phyloP scores from a whole-genome alignment of 2,888 invertebrate genomes.

The Euspilapteryx auroguttella region DNA sequence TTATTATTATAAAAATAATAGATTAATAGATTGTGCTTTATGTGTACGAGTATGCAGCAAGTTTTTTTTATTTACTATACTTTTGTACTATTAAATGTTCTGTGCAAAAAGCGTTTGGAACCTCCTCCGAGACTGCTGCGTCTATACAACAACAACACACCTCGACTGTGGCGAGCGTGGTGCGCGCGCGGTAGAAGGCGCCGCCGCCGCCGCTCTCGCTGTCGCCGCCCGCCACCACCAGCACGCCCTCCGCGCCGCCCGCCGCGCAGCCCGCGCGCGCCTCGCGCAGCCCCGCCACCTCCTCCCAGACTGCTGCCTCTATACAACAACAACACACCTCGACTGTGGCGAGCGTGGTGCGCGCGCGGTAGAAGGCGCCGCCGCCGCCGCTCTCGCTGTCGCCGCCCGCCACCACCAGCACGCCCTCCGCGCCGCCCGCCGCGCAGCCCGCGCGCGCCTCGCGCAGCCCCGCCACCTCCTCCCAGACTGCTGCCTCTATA shows the following conservation, averaged over 20 bases:
- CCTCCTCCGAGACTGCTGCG: too few species aligned
- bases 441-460: conserved; percentile 81
- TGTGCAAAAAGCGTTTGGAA: too few species aligned
- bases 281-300: conserved; percentile 69
- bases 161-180: too few species aligned
- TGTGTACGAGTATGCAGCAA: too few species aligned
- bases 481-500: conserved; percentile 77
- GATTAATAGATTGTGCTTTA: too few species aligned
- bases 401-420: conserved; percentile 83
- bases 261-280: conserved; percentile 84
- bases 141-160: too few species aligned
- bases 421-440: conserved; percentile 81
- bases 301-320: too few species aligned
- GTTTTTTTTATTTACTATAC: too few species aligned
- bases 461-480: conserved; percentile 71
- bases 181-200: conserved; percentile 80
- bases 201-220: conserved; percentile 74
- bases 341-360: conserved; percentile 79
- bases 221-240: conserved; percentile 86
- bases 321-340: too few species aligned
- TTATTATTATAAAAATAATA: too few species aligned
- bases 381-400: conserved; percentile 76
- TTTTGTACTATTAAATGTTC: too few species aligned
- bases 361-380: conserved; percentile 77
- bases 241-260: conserved; percentile 77